These are phyloP conservation scores for Platyscapa corneri DNA, from an alignment of 1,140 invertebrate genomes.

Conservation along the genomic window DNA sequence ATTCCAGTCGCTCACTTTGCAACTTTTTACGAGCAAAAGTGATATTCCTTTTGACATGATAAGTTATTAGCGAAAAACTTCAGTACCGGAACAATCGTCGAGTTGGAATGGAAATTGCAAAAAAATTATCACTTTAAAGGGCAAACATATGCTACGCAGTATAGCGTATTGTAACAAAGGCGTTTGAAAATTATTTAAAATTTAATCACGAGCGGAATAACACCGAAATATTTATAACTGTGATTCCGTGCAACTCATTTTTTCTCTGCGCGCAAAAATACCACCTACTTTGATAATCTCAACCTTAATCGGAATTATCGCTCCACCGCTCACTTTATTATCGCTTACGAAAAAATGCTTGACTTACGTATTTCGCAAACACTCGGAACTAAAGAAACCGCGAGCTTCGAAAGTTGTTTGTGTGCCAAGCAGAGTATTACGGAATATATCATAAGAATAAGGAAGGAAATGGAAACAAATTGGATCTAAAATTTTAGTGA, in stretches of 20 bases:
- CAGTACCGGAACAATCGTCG: too few species aligned
- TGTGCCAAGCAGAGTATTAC: background rate
- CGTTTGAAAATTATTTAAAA: background rate
- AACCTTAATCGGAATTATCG: background rate
- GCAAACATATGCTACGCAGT: too few species aligned
- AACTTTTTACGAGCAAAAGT: too few species aligned
- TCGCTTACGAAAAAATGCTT: background rate
- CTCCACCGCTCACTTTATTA: background rate
- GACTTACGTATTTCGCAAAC: background rate
- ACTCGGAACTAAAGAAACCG: background rate
- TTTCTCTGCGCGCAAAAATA: background rate
- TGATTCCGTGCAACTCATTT: background rate
- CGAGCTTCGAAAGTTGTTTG: background rate
- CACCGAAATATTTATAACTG: background rate
- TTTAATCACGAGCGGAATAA: background rate
- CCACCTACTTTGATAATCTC: background rate
- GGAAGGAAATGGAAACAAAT: slow-evolving; percentile 15
- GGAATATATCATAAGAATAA: slow-evolving; percentile 23
- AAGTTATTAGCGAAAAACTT: too few species aligned
- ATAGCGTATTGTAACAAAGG: background rate
- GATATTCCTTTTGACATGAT: too few species aligned
- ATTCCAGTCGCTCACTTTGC: too few species aligned
- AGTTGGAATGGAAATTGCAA: too few species aligned
- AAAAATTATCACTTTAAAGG: too few species aligned
- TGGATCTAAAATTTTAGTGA: slow-evolving; percentile 37